Evolutionary conservation across 2,797 vertebrate genomes (phyloP), one percentile per base, ranked within the genome.

Genomic region (Alcedo atthis): DNA sequence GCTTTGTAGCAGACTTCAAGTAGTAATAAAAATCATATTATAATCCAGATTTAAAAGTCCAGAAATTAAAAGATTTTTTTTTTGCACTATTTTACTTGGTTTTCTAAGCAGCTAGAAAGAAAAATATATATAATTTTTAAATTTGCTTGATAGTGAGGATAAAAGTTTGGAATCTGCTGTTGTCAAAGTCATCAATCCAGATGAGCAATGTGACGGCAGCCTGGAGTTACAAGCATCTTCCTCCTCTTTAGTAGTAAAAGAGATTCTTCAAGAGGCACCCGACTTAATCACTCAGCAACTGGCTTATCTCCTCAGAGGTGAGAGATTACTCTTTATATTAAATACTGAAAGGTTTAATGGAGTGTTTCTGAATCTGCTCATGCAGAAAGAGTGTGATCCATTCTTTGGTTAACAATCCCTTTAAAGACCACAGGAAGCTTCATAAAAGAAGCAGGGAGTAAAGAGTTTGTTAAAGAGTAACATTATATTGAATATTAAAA

Each of bases 321-420:
- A 99, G 98, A 96, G 97, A 97, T 96, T 96, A 90, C 85, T 92
- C 95, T 96, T 96, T 85, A 94, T 93, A 89, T 97, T 97, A 96
- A 97, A 96, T 91, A 97, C 97, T 95, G 96, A 97, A 98, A 98
- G 97, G 97, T 97, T 98, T 99, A 99, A 99, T 99, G 98, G 98
- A 97, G 97, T 98, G 98, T 97, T 98, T 98, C 98, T 95, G 87
- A 94, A 98, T 97, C 98, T 97, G 97, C 91, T 97, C 97, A 97
- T 96, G 98, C 98, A 98, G 98, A 98, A 97, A 97, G 98, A 98
- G 96, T 98, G 94, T n/a, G 97, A 98, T 98, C 98, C 98, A 98
- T 98, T 98, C 98, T 98, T 98, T 98, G 98, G 97, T 99, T 99
- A 99, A 98, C 98, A 98, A 97, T 98, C 98, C 98, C 97, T 98